phyloP scores from a whole-genome alignment of 2,113 vertebrate species.

The Oreamnos americanus region DNA sequence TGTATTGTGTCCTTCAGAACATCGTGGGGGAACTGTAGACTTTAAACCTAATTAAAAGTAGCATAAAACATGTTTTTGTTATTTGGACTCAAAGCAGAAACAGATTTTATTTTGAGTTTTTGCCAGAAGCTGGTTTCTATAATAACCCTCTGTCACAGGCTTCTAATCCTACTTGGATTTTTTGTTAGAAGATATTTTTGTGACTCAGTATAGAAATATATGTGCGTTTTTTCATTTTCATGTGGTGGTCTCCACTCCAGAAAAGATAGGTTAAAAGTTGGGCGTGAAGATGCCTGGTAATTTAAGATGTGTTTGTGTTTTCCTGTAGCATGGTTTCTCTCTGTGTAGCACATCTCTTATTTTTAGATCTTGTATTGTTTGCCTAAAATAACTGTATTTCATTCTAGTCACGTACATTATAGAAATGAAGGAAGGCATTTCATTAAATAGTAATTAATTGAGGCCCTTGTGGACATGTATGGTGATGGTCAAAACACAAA shows the following conservation, averaged over 20 bases:
- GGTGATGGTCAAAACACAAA: neutral
- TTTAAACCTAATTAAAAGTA: conserved; percentile 50
- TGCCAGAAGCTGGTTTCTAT: conserved; percentile 54
- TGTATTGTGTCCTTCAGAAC: neutral
- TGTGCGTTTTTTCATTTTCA: conserved; percentile 22
- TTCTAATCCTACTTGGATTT: neutral
- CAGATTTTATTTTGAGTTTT: conserved; percentile 30
- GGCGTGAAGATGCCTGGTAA: neutral
- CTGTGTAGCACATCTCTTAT: neutral
- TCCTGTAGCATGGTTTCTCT: neutral
- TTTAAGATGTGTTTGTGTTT: neutral
- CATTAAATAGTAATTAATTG: conserved; percentile 16
- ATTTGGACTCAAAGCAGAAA: conserved; percentile 3
- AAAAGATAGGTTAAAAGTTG: neutral
- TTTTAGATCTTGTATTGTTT: conserved; percentile 33
- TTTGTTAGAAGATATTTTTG: neutral
- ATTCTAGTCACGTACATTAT: conserved; percentile 3
- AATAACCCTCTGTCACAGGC: conserved; percentile 32
- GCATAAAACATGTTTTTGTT: neutral
- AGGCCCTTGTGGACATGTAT: neutral
- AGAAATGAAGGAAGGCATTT: conserved; percentile 11
- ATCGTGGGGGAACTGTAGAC: neutral
- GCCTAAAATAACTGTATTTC: neutral
- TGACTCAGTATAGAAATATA: neutral
- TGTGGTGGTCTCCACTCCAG: conserved; percentile 35